Base-by-base conservation (phyloP, 2,888 invertebrate species). In the Hartigia nigra region DNA sequence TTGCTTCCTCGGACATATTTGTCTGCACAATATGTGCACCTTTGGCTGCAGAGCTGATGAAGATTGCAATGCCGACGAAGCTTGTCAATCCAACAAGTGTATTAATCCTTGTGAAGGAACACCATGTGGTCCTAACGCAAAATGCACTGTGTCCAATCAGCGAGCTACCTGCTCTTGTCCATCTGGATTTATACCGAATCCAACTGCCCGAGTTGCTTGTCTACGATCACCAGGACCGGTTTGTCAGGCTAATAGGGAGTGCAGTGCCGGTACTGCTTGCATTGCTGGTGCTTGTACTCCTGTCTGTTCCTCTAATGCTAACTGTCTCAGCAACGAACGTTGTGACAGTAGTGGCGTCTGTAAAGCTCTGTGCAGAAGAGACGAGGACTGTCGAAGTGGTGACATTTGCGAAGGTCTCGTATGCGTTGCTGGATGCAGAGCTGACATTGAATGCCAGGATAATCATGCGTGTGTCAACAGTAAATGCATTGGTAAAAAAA, bases 1-100 rank as follows among this genome's bases (percentile, higher is more conserved):
- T 87, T 98, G 98, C 87, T 97, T 98, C 94, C 93, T 97, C 80
- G 97, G 97, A 1, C 97, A 98, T 87, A 97, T 98, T 83, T 98
- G 98, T 88, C 92, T 97, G 79, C 95, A 95, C 87, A 97, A 97
- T 87, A 96, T 96, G 92, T 98, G 98, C 88, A 94, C 96, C 80
- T 96, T 95, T 84, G 98, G 98, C 70, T 98, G 98, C 89, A 95
- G 96, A 83, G 94, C 94, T 31, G 96, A 97, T 87, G 97, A 97
- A 85, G 98, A 98, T 89, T 98, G 98, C 90, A 95, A 96, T 83
- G 95, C 95, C 0, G 96, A 96, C 77, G 96, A 97, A 90, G 95
- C 97, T 11, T 98, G 98, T 87, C 93, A 95, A 85, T 94, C 94
- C 83, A 97, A 97, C 89, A 95, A 95, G 86, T 98, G 97, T 87